These are phyloP conservation scores for Lepus americanus DNA, from an alignment of 2,113 vertebrate genomes.

Conservation along the genomic window DNA sequence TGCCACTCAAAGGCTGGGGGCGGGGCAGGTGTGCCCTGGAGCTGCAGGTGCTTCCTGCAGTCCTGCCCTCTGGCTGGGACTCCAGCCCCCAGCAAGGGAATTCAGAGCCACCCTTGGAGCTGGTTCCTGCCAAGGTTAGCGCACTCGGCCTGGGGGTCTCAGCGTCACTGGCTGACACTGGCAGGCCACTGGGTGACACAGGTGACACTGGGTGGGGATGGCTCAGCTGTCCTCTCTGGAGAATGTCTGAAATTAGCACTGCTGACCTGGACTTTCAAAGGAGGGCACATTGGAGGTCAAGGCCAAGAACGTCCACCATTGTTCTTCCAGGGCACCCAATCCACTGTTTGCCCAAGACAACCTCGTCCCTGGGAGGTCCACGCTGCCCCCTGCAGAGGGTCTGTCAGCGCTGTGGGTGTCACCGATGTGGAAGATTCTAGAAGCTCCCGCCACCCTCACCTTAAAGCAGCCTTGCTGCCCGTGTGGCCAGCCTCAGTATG, in stretches of 20 bases:
- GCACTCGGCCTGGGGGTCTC: neutral
- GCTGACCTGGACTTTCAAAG: conserved; percentile 8
- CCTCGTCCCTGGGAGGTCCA: fast-evolving
- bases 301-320: neutral
- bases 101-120: conserved; percentile 5
- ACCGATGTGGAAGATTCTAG: neutral
- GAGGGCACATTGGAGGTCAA: neutral
- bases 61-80: conserved; percentile 57
- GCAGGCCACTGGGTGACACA: neutral
- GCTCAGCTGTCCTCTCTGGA: conserved; percentile 10
- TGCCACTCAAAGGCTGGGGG: neutral
- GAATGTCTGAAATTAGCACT: neutral
- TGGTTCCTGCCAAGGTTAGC: neutral
- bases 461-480: neutral
- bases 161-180: neutral
- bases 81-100: neutral
- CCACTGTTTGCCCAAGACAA: neutral
- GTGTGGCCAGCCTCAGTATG: neutral
- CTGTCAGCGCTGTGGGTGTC: neutral
- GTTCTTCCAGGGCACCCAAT: neutral
- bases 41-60: conserved; percentile 81
- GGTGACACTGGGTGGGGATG: neutral
- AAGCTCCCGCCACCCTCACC: neutral
- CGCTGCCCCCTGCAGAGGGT: neutral
- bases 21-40: conserved; percentile 49